Percentiles rank a stretch among this genome's conserved stretches.
Conservation (phyloP, 2,113 vertebrate genomes). For the Saccopteryx leptura region DNA sequence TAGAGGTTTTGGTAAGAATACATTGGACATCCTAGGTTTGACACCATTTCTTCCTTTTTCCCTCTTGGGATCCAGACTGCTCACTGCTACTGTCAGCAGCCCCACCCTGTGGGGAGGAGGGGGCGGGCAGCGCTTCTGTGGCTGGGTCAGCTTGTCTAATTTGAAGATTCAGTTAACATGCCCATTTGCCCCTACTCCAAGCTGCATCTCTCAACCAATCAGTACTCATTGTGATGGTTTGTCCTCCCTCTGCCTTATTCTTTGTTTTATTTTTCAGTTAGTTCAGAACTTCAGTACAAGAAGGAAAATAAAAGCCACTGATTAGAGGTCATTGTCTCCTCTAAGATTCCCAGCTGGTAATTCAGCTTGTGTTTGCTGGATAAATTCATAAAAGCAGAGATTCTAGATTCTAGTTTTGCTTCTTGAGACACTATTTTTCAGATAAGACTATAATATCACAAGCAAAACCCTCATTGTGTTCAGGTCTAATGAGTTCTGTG, state of each 20-base stretch:
- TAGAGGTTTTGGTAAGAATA: not conserved
- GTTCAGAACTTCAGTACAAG: not conserved
- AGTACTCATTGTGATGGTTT: not conserved
- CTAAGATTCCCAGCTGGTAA: not conserved
- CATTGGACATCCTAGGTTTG: not conserved
- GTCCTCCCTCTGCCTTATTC: not conserved
- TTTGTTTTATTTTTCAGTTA: not conserved
- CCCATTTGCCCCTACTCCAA: not conserved
- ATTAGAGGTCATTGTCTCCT: not conserved
- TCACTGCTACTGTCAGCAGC: not conserved
- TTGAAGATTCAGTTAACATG: not conserved
- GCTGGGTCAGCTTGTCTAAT: not conserved
- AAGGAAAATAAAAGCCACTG: not conserved
- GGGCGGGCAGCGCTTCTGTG: not conserved
- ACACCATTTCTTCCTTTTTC: not conserved
- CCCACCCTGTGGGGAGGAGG: not conserved
- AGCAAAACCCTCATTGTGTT: not conserved
- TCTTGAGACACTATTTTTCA: not conserved
- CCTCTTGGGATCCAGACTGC: not conserved
- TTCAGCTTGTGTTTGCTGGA: not conserved
- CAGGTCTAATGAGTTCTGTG: not conserved
- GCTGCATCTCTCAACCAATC: not conserved
- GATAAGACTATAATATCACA: not conserved
- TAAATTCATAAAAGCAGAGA: not conserved
- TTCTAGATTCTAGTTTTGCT: not conserved